phyloP scores from a whole-genome alignment of 2,888 invertebrate species.

The Sipha maydis region DNA sequence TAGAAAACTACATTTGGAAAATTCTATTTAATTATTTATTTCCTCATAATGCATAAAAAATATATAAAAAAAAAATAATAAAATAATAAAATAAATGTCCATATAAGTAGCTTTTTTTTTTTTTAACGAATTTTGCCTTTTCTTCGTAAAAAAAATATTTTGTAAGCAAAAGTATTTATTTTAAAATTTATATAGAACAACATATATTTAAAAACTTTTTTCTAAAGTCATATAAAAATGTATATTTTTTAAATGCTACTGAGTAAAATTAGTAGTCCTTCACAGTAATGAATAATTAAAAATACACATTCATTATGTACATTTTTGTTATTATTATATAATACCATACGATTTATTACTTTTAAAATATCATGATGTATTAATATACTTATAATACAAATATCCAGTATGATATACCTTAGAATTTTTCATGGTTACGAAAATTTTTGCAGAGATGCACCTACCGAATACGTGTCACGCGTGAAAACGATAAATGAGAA shows the following conservation, averaged over 20 bases:
- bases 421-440: too few relatives aligned
- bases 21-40: conserved; percentile 18
- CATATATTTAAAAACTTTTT: background rate
- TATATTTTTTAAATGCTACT: too few relatives aligned
- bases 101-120: background rate
- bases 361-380: too few relatives aligned
- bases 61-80: background rate
- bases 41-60: background rate
- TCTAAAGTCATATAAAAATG: too few relatives aligned
- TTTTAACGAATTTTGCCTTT: conserved; percentile 6
- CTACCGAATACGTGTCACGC: background rate
- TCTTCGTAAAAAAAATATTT: background rate
- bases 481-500: background rate
- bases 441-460: background rate
- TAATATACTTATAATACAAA: too few relatives aligned
- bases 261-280: too few relatives aligned
- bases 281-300: too few relatives aligned
- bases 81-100: background rate
- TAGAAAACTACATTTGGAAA: background rate
- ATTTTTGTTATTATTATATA: too few relatives aligned
- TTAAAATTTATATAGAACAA: background rate
- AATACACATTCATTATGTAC: too few relatives aligned
- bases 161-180: background rate
- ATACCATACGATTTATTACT: too few relatives aligned
- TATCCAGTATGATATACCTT: too few relatives aligned